Conservation (phyloP, 2,113 vertebrate species). For the Sula dactylatra region DNA sequence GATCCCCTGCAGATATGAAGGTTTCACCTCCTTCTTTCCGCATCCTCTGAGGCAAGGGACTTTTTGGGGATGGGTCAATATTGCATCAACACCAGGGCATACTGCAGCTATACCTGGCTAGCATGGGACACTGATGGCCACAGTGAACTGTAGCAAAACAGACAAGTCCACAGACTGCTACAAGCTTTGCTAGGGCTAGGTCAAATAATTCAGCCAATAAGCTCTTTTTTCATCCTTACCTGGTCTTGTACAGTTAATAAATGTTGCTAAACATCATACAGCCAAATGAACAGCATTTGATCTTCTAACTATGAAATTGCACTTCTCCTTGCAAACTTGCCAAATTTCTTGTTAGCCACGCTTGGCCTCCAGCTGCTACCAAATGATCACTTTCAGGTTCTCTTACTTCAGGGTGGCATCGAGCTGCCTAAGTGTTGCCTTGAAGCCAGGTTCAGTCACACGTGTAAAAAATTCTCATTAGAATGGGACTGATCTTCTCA, state of each 20-base stretch:
- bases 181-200: not conserved
- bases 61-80: not conserved
- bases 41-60: not conserved
- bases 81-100: not conserved
- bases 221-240: not conserved
- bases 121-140: too few species aligned
- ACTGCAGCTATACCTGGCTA: not conserved
- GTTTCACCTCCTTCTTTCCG: not conserved
- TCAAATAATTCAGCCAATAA: not conserved
- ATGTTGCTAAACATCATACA: not conserved
- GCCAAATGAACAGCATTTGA: not conserved
- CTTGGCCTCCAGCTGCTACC: not conserved
- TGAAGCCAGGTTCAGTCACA: not conserved
- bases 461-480: not conserved
- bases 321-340: not conserved
- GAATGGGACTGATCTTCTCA: not conserved
- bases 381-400: not conserved
- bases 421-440: not conserved
- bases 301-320: not conserved
- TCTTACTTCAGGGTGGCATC: not conserved
- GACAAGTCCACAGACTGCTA: not conserved
- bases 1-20: not conserved
- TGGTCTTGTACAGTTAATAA: not conserved
- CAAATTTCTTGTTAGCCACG: not conserved
- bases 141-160: not conserved